phyloP scores from a whole-genome alignment of 2,888 invertebrate genomes.

The Exephanes ischioxanthus region DNA sequence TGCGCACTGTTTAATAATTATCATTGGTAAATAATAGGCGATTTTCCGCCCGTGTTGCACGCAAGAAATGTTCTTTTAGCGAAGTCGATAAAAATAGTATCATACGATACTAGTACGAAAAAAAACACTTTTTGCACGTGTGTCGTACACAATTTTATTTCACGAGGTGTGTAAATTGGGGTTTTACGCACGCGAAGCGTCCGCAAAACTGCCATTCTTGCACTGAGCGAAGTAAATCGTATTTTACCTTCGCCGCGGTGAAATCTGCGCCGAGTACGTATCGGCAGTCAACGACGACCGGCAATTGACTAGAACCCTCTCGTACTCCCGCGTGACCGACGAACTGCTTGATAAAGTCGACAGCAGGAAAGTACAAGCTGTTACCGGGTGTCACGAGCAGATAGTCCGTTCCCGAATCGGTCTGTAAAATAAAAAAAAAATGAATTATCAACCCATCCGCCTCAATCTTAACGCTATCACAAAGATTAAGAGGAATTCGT shows the following conservation, averaged over 20 bases:
- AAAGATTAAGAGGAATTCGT: not conserved
- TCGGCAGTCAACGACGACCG: conserved; percentile 93
- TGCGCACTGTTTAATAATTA: no score
- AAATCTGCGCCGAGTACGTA: conserved; percentile 94
- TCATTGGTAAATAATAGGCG: no score
- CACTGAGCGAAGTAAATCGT: not conserved
- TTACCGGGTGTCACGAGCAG: conserved; percentile 92
- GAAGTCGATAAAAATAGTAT: no score
- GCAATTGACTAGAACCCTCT: conserved; percentile 90
- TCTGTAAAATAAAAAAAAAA: conserved; percentile 85
- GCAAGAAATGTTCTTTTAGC: no score
- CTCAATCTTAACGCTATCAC: not conserved
- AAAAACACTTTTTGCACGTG: no score
- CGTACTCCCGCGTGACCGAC: conserved; percentile 91
- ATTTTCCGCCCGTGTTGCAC: no score
- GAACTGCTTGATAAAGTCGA: conserved; percentile 92
- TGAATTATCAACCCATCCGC: not conserved
- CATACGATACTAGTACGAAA: no score
- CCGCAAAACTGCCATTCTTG: no score
- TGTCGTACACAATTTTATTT: no score
- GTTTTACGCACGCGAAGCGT: no score
- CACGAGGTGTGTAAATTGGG: no score
- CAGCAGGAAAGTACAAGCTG: conserved; percentile 93
- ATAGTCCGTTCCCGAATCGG: conserved; percentile 89
- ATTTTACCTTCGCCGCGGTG: conserved; percentile 90